Evolutionary conservation across 1,140 invertebrate species (phyloP).

Genomic region (Lysiphlebus fabarum): DNA sequence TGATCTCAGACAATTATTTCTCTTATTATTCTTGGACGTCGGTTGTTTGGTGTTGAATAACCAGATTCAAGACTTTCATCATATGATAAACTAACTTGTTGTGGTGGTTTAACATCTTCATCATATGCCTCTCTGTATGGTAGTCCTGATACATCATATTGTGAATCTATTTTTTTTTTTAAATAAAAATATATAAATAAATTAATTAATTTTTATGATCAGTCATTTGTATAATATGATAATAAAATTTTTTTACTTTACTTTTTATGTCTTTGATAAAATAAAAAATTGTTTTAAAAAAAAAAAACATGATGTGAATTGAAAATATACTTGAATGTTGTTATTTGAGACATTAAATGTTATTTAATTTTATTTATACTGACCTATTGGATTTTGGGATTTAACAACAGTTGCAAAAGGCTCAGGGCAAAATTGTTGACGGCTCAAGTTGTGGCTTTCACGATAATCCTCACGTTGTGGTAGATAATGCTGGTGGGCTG

Average conservation of each 20-base stretch:
- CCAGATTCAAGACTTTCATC: constrained; percentile 89
- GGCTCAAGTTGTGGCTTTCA: constrained; percentile 73
- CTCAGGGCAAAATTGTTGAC: constrained; percentile 81
- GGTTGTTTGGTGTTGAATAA: constrained; percentile 88
- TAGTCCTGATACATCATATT: constrained; percentile 88
- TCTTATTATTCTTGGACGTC: constrained; percentile 82
- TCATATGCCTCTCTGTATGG: constrained; percentile 79
- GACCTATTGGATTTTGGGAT: constrained; percentile 81
- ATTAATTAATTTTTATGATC: background rate
- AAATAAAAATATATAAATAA: background rate
- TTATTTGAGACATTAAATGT: background rate
- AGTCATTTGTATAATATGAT: too few relatives aligned
- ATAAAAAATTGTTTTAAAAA: background rate
- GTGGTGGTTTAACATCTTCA: constrained; percentile 71
- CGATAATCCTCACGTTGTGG: constrained; percentile 70
- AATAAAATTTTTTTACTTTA: too few relatives aligned
- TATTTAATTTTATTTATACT: constrained; percentile 40
- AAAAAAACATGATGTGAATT: background rate
- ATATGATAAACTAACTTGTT: constrained; percentile 81
- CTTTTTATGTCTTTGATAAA: too few relatives aligned
- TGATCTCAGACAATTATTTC: constrained; percentile 88
- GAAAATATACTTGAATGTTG: background rate
- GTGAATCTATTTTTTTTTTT: constrained; percentile 66
- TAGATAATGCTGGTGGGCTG: constrained; percentile 74
- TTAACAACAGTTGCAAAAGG: constrained; percentile 83